A percentile compares a stretch with the other conserved stretches of the same genome.
These are phyloP conservation scores for Cephus sareptanus DNA, from an alignment of 2,888 invertebrate genomes.

Conservation along the genomic window DNA sequence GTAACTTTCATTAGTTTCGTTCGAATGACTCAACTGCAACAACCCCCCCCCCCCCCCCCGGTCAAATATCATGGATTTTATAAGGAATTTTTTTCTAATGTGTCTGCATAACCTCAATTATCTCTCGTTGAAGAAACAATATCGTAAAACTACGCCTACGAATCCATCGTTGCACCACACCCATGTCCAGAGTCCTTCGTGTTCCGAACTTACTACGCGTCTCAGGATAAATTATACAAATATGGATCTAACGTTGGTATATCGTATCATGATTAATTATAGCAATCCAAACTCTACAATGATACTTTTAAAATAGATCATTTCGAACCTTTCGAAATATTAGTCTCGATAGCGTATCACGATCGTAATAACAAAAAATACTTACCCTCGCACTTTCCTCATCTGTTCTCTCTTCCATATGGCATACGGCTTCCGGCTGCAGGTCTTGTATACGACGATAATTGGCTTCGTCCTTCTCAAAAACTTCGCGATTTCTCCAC, in stretches of 20 bases:
- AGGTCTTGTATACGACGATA: constrained; percentile 42
- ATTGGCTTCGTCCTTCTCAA: constrained; percentile 65
- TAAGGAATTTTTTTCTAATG: background rate
- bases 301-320: background rate
- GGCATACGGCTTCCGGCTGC: constrained; percentile 67
- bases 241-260: background rate
- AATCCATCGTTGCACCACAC: background rate
- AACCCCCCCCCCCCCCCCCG: no score
- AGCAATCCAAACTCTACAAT: background rate
- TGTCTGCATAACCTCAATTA: background rate
- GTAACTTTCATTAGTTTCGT: background rate
- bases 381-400: constrained; percentile 41
- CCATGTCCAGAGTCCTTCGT: background rate
- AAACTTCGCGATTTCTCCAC: constrained; percentile 66
- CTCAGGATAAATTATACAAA: background rate
- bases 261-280: background rate
- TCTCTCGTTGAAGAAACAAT: background rate
- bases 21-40: background rate
- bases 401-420: constrained; percentile 54
- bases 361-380: background rate
- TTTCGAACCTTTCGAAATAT: background rate
- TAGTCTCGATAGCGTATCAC: background rate
- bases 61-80: no score
- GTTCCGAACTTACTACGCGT: background rate
- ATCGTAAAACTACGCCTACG: background rate